phyloP scores from a whole-genome alignment of 2,113 vertebrate species.

The Romanogobio albipinnatus region DNA sequence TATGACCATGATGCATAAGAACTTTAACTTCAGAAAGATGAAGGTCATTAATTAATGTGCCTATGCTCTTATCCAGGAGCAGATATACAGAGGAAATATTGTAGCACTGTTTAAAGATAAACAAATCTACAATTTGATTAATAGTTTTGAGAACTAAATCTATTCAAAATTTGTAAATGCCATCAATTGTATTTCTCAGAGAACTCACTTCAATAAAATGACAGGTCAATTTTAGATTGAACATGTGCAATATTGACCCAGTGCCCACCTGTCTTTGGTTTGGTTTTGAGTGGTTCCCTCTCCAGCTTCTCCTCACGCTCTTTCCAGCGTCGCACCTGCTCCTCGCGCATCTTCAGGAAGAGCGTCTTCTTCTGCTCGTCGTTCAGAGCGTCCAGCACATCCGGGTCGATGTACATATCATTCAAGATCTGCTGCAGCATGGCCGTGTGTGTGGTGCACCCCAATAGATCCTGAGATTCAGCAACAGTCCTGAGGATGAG shows the following conservation, averaged over 20 bases:
- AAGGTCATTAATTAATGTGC: neutral
- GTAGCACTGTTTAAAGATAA: neutral
- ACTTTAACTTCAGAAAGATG: neutral
- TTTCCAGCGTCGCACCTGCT: slow-evolving; percentile 80
- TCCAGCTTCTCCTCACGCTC: slow-evolving; percentile 77
- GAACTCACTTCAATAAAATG: neutral
- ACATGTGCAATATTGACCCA: neutral
- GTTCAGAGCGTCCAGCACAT: slow-evolving; percentile 76
- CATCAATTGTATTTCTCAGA: neutral
- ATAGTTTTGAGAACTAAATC: neutral
- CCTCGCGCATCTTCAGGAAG: slow-evolving; percentile 82
- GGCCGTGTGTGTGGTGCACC: slow-evolving; percentile 32
- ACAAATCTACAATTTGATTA: neutral
- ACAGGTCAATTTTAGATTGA: neutral
- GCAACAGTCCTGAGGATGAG: slow-evolving; percentile 3
- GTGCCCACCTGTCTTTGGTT: slow-evolving; percentile 71
- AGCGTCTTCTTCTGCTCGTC: slow-evolving; percentile 82
- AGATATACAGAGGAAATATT: neutral
- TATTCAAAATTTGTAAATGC: neutral
- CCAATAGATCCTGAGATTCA: slow-evolving; percentile 7
- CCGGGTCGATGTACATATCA: slow-evolving; percentile 83
- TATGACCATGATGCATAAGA: neutral
- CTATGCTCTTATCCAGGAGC: neutral
- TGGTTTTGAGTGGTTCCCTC: slow-evolving; percentile 59
- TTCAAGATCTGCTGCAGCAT: slow-evolving; percentile 84